Evolutionary conservation across 2,888 invertebrate species (phyloP), one percentile per base, ranked within the genome.

Genomic region (Epinotia brunnichana): DNA sequence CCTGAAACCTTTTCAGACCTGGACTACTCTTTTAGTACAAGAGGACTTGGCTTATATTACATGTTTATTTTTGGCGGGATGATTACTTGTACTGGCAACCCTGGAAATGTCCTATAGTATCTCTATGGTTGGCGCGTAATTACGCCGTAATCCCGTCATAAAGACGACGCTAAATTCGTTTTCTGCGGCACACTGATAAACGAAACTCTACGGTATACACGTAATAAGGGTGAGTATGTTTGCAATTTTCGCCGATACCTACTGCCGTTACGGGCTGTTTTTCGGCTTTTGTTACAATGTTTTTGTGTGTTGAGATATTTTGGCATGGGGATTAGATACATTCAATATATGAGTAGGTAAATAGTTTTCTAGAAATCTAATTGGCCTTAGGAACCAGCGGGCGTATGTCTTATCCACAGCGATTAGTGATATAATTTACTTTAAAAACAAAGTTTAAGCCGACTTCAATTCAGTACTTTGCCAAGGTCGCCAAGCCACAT

Each of bases 61-160:
- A 7, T 15, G 48, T 4, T 4, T n/a, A 5, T 15, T 48, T 48
- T 48, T 48, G 48, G n/a, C 48, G 15, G 15, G 10, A 61, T 61
- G 9, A 15, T 53, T 67, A 39, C 44, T 54, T 59, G 24, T 9
- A 24, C 41, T 35, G 41, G 60, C 53, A 54, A 54, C 71, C 53
- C 71, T 41, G 41, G 53, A 19, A 44, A 61, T 56, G 62, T 56
- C 67, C 60, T 53, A 41, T 57, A 66, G 41, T 74, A 75, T 74
- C 60, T 74, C 60, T 61, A 70, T 61, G 61, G 67, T 48, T 60
- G 68, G 60, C 71, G 64, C 79, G 76, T 81, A 80, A 81, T 82
- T 81, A 81, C 79, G 76, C 75, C 75, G 78, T 80, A 79, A 82
- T 81, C 80, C 79, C 74, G 77, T 78, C 80, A 81, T 81, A 80